Percentiles rank a stretch among this genome's conserved stretches.
phyloP scores from a whole-genome alignment of 2,113 vertebrate species.

The Mandrillus leucophaeus region DNA sequence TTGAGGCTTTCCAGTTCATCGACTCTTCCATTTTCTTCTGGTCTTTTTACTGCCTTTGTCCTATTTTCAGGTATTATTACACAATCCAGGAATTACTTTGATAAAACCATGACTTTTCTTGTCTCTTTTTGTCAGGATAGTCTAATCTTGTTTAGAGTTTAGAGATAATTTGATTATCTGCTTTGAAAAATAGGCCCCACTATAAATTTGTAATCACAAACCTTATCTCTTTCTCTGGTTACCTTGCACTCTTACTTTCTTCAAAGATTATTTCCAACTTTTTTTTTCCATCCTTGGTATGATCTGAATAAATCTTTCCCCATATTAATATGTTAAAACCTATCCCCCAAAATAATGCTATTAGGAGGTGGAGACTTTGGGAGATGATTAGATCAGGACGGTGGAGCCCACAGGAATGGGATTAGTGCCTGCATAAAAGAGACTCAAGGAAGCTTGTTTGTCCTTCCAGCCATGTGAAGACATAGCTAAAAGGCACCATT shows the following conservation, averaged over 20 bases:
- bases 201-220: neutral
- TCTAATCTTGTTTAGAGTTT: neutral
- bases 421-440: neutral
- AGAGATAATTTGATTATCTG: neutral
- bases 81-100: neutral
- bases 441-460: neutral
- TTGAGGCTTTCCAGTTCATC: neutral
- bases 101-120: neutral
- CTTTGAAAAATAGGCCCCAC: neutral
- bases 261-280: constrained; percentile 23
- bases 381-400: neutral
- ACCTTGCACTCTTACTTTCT: constrained; percentile 2
- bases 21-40: neutral
- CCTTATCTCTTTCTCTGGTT: neutral
- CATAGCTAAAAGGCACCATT: neutral
- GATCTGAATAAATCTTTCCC: neutral
- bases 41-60: neutral
- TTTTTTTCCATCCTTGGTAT: neutral
- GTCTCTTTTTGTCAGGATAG: neutral
- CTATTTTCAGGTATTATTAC: neutral
- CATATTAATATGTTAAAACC: neutral
- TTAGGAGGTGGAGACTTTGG: neutral
- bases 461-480: neutral
- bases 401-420: neutral
- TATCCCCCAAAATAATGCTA: neutral